Evolutionary conservation across 2,888 invertebrate genomes (phyloP), one percentile per base, ranked within the genome.

Genomic region (Caenorhabditis virilis): DNA sequence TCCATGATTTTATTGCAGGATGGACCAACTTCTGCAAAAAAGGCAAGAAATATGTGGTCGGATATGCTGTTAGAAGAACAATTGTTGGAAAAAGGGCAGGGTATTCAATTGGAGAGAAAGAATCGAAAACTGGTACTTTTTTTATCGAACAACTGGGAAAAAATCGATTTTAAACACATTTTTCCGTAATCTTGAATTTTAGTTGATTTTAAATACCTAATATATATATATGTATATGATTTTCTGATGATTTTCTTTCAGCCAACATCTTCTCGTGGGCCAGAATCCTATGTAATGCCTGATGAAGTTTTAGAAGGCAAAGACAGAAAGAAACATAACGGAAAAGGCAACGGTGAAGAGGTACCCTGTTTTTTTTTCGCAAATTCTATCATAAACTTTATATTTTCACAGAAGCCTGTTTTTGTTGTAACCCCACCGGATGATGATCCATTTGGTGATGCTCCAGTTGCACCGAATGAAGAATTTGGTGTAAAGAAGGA

Each of bases 401-500:
- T n/a, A n/a, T n/a, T 15, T 4, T 5, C 23, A 11, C 49, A 57
- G 57, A 54, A 42, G 1, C 69, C 69, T 9, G 58, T 65, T 0
- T 65, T 73, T 22, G 46, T 69, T 11, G 63, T 73, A 0, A 65
- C 70, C 20, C 73, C 70, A 9, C 70, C 70, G 11, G 42, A 39
- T 20, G 74, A 76, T 46, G 71, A 74, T 41, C 64, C 66, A 5
- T 76, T 76, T 36, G 74, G 69, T 1, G 76, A 72, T 18, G 57
- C 61, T 9, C 69, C 74, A 5, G 26, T 59, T 3, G 56, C 61
- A 4, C 53, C 67, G 16, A 58, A 64, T 18, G 68, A 73, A 36
- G 50, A 55, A 9, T 73, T 73, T 26, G 73, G 73, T 26, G 64
- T 69, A 3, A 66, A 60, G 23, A 54, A 52, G 35, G 52, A 51